These are phyloP conservation scores for Embidobia sp. DNA, from an alignment of 2,888 invertebrate species.

Conservation along the genomic window DNA sequence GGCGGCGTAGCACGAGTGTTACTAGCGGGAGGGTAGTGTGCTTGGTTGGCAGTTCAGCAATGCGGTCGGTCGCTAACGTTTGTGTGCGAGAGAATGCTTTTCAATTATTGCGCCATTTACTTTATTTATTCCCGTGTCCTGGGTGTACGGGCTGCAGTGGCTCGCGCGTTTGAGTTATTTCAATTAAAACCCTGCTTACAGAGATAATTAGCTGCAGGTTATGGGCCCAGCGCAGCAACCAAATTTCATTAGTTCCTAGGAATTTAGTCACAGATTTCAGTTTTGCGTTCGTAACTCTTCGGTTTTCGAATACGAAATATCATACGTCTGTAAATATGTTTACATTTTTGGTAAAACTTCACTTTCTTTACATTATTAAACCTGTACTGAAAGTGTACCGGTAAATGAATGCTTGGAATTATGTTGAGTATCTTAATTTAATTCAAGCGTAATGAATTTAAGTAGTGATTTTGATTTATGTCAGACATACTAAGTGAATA, in stretches of 20 bases:
- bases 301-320: not conserved
- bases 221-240: not conserved
- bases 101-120: conserved; percentile 20
- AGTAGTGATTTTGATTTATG: too few species aligned
- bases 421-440: too few species aligned
- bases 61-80: conserved; percentile 4
- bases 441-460: too few species aligned
- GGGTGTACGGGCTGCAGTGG: not conserved
- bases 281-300: not conserved
- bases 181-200: conserved; percentile 5
- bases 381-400: too few species aligned
- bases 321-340: too few species aligned
- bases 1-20: too few species aligned
- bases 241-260: too few species aligned
- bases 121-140: conserved; percentile 11
- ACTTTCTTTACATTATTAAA: too few species aligned
- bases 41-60: conserved; percentile 42
- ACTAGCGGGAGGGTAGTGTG: too few species aligned
- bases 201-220: not conserved
- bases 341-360: too few species aligned
- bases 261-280: not conserved
- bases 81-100: conserved; percentile 8
- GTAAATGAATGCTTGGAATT: too few species aligned
- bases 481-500: too few species aligned
- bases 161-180: not conserved